phyloP scores from a whole-genome alignment of 2,797 vertebrate genomes.

The Xiphophorus birchmanni region DNA sequence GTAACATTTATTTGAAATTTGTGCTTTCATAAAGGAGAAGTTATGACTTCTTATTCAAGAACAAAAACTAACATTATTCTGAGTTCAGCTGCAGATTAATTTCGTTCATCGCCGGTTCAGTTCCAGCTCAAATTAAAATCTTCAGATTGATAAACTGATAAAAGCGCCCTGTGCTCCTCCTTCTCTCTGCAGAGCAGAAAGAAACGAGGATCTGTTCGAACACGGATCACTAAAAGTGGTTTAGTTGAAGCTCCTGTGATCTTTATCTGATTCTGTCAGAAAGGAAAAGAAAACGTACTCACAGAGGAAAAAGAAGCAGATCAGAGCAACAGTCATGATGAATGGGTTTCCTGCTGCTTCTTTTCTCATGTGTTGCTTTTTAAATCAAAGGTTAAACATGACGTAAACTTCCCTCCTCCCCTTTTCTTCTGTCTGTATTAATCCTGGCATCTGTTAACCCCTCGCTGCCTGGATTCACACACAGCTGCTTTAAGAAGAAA shows the following conservation, averaged over 20 bases:
- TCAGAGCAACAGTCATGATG: conserved; percentile 1
- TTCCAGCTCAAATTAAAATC: background rate
- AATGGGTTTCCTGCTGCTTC: conserved; percentile 3
- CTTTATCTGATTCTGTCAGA: background rate
- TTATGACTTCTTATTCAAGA: background rate
- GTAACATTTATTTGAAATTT: background rate
- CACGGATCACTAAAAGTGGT: background rate
- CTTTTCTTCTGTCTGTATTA: background rate
- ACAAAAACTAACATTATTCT: background rate
- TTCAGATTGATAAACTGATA: background rate
- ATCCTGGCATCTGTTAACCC: background rate
- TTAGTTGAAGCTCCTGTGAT: background rate
- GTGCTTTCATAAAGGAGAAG: background rate
- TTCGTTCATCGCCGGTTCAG: too few species aligned
- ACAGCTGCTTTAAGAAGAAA: background rate
- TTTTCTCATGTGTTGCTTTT: conserved; percentile 2
- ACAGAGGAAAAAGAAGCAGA: background rate
- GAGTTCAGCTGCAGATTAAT: background rate
- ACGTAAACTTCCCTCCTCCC: background rate
- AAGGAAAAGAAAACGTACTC: background rate
- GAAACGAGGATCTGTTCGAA: background rate
- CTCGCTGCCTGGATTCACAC: background rate
- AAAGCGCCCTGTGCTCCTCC: background rate
- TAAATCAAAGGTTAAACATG: conserved; percentile 5
- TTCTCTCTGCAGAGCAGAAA: background rate